Conservation (phyloP, 1,140 invertebrate species). For the Chironomus striatipennis region DNA sequence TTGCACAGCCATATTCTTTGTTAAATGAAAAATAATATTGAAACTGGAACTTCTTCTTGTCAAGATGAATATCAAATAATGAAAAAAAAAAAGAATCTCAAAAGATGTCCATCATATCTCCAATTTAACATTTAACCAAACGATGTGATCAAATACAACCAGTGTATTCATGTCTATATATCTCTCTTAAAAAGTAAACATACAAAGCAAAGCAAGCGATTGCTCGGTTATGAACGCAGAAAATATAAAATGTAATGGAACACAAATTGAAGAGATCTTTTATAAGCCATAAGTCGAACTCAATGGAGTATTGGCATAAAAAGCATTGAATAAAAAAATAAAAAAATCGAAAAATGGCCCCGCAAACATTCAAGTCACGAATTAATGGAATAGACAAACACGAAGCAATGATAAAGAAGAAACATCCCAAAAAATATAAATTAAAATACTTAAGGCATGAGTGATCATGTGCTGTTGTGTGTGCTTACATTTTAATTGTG, state of each 20-base stretch:
- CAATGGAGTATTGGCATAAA: no score
- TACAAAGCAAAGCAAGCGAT: background rate
- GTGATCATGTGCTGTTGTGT: slow-evolving; percentile 1
- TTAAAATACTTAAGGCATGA: slow-evolving; percentile 15
- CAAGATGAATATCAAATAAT: background rate
- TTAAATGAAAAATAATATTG: background rate
- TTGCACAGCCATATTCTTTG: background rate
- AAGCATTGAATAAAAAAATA: background rate
- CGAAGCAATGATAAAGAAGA: slow-evolving; percentile 3
- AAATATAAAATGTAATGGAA: slow-evolving; percentile 1
- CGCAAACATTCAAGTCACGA: slow-evolving; percentile 10
- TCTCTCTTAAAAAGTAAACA: background rate
- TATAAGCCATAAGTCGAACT: no score
- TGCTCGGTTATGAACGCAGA: background rate
- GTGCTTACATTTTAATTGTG: slow-evolving; percentile 12
- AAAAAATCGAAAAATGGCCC: background rate
- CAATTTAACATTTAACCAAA: slow-evolving; percentile 9
- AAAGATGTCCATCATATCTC: background rate
- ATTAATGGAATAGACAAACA: slow-evolving; percentile 6
- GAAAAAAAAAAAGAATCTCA: background rate
- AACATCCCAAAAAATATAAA: background rate
- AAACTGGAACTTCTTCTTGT: background rate
- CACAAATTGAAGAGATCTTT: background rate
- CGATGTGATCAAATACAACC: background rate
- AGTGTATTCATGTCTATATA: background rate